These are phyloP conservation scores for Pelobates fuscus DNA, from an alignment of 2,113 vertebrate genomes.

Conservation along the genomic window DNA sequence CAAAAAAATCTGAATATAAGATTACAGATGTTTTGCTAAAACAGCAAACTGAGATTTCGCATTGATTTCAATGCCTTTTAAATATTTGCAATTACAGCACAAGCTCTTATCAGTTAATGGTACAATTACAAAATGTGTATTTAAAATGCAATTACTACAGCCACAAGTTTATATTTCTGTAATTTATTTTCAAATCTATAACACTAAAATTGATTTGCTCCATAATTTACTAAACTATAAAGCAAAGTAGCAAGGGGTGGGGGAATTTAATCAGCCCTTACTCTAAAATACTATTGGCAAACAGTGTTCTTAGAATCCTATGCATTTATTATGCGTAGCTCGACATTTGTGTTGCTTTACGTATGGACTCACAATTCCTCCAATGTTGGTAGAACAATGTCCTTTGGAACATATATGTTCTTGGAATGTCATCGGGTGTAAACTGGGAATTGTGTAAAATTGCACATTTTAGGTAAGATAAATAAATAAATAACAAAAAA, in stretches of 20 bases:
- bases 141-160: slow-evolving; percentile 48
- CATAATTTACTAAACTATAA: slow-evolving; percentile 41
- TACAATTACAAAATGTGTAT: slow-evolving; percentile 35
- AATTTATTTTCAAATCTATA: slow-evolving; percentile 46
- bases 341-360: background rate
- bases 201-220: slow-evolving; percentile 37
- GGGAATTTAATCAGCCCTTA: slow-evolving; percentile 18
- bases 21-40: slow-evolving; percentile 35
- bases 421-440: no score
- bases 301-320: slow-evolving; percentile 1
- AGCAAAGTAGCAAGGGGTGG: slow-evolving; percentile 8
- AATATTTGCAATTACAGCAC: slow-evolving; percentile 41
- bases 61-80: slow-evolving; percentile 15
- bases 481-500: no score
- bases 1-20: slow-evolving; percentile 29
- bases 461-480: no score
- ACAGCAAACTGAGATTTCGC: slow-evolving; percentile 13
- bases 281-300: background rate
- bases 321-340: slow-evolving; percentile 2
- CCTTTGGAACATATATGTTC: no score
- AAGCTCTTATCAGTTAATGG: slow-evolving; percentile 45
- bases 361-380: no score
- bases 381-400: no score
- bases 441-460: no score
- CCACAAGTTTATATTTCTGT: slow-evolving; percentile 26